Conservation (phyloP, 2,797 vertebrate species). For the Atherinosoma microstoma region DNA sequence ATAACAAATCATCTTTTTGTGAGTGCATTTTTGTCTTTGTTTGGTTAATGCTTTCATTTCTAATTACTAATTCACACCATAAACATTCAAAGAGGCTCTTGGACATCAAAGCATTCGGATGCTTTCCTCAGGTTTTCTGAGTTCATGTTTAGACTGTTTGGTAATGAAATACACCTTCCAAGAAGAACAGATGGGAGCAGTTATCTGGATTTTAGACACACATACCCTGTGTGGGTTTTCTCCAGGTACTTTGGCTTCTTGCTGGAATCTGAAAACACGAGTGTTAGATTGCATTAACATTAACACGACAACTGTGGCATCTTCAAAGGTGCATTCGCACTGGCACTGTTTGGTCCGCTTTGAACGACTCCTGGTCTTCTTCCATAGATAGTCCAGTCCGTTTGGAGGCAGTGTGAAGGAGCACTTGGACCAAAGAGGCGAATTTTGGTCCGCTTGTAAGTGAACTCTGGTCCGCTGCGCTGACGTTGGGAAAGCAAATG, state of each 20-base stretch:
- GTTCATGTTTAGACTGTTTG: background rate
- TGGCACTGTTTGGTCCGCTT: too few relatives aligned
- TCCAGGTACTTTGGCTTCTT: too few relatives aligned
- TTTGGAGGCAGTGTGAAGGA: too few relatives aligned
- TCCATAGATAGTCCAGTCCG: too few relatives aligned
- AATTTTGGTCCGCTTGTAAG: too few relatives aligned
- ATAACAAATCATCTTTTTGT: conserved; percentile 65
- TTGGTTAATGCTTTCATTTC: background rate
- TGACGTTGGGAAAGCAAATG: too few relatives aligned
- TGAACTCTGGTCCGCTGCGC: too few relatives aligned
- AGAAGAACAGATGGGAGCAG: background rate
- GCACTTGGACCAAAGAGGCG: too few relatives aligned
- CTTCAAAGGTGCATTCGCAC: too few relatives aligned
- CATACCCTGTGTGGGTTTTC: background rate
- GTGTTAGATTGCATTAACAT: too few relatives aligned
- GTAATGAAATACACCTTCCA: background rate
- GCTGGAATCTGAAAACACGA: background rate
- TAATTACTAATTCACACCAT: background rate
- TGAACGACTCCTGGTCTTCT: too few relatives aligned
- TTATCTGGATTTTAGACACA: background rate
- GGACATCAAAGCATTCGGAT: background rate
- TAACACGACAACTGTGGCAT: too few relatives aligned
- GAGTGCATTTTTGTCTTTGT: conserved; percentile 10
- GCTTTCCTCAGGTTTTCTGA: background rate
- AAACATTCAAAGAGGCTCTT: background rate